phyloP scores from a whole-genome alignment of 2,797 vertebrate species.

The Okamejei kenojei region DNA sequence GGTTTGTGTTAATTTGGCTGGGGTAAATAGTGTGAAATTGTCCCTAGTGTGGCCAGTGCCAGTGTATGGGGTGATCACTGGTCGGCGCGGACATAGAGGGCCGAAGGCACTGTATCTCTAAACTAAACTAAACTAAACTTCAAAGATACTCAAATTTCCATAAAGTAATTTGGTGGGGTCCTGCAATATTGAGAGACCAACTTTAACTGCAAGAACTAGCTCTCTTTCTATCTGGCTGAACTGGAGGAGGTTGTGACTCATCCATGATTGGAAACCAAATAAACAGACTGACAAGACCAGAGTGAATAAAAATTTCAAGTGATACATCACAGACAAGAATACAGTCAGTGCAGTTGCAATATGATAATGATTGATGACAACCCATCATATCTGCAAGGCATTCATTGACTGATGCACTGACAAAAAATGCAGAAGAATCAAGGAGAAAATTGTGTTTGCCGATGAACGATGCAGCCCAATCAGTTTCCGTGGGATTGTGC shows the following conservation, averaged over 20 bases:
- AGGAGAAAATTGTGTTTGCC: not conserved
- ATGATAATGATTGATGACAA: slow-evolving; percentile 4
- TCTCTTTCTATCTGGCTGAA: not conserved
- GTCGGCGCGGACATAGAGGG: too few relatives aligned
- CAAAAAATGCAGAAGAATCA: not conserved
- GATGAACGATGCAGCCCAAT: not conserved
- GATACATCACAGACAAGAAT: slow-evolving; percentile 4
- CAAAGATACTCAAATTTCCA: not conserved
- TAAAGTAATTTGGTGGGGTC: not conserved
- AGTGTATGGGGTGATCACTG: too few relatives aligned
- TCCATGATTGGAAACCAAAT: slow-evolving; percentile 6
- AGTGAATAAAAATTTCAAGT: not conserved
- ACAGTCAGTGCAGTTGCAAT: not conserved
- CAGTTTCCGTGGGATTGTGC: too few relatives aligned
- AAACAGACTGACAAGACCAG: not conserved
- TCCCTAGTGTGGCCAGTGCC: too few relatives aligned
- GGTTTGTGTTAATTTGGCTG: too few relatives aligned
- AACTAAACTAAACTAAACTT: too few relatives aligned
- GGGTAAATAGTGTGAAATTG: too few relatives aligned
- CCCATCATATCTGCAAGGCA: not conserved
- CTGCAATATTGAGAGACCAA: not conserved
- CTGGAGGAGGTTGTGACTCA: not conserved
- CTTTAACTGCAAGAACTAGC: not conserved
- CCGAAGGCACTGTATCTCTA: too few relatives aligned
- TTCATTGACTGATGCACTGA: not conserved